A percentile compares a stretch with the other conserved stretches of the same genome.
Conservation (phyloP, 2,113 vertebrate genomes). For the Pangasianodon gigas region DNA sequence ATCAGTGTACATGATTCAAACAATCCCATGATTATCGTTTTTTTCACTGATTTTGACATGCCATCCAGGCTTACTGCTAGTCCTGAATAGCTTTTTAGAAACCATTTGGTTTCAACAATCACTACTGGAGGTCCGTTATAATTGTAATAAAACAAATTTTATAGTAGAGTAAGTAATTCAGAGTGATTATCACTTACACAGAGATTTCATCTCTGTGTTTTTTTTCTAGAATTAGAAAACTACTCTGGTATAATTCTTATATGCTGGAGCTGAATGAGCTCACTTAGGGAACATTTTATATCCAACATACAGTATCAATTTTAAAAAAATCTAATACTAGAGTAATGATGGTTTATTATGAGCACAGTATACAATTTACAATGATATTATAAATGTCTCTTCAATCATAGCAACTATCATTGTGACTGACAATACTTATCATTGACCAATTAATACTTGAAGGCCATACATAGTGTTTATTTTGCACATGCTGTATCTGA, state of each 20-base stretch:
- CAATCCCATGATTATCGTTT: background rate
- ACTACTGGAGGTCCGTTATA: conserved; percentile 1
- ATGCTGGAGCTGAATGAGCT: background rate
- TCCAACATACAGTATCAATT: conserved; percentile 13
- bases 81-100: background rate
- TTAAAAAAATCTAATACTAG: background rate
- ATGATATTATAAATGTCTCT: conserved; percentile 10
- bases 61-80: background rate
- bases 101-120: background rate
- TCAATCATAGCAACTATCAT: background rate
- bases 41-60: background rate
- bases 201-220: background rate
- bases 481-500: conserved; percentile 20
- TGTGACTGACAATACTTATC: background rate
- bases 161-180: background rate
- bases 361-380: background rate
- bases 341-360: background rate
- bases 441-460: conserved; percentile 13
- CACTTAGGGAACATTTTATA: background rate
- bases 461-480: conserved; percentile 23
- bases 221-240: conserved; percentile 46
- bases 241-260: conserved; percentile 18
- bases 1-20: background rate
- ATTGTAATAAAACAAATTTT: background rate
- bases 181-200: background rate